Evolutionary conservation across 2,113 vertebrate species (phyloP).

Genomic region (Callionymus lyra): DNA sequence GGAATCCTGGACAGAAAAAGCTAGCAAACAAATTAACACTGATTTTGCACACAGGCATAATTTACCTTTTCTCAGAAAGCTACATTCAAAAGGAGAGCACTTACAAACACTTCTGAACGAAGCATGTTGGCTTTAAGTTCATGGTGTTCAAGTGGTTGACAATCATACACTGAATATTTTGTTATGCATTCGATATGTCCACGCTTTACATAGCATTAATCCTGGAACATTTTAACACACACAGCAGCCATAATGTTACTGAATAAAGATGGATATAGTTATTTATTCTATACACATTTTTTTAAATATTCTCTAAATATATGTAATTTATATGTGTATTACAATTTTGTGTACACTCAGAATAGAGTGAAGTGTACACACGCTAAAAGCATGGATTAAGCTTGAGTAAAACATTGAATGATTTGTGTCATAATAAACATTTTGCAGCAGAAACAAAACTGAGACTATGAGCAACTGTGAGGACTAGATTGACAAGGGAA

Average conservation of each 20-base stretch:
- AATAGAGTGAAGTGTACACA: constrained; percentile 39
- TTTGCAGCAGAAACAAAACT: no score
- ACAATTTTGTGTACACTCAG: constrained; percentile 48
- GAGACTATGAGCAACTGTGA: no score
- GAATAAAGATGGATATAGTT: no score
- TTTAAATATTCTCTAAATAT: constrained; percentile 24
- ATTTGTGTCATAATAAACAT: no score
- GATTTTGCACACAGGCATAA: constrained; percentile 56
- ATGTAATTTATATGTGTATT: constrained; percentile 25
- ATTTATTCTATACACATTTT: constrained; percentile 23
- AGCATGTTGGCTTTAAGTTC: no score
- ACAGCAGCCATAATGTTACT: constrained; percentile 4
- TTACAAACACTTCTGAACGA: constrained; percentile 64
- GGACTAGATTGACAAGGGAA: no score
- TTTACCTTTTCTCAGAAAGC: constrained; percentile 22
- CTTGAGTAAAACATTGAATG: constrained; percentile 34
- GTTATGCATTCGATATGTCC: no score
- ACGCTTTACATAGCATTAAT: no score
- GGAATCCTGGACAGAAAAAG: constrained; percentile 72
- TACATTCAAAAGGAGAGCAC: constrained; percentile 87
- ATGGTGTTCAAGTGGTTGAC: no score
- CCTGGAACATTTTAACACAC: constrained; percentile 12
- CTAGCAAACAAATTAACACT: constrained; percentile 66
- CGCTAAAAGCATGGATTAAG: constrained; percentile 9
- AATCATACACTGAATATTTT: no score